Percentiles rank a stretch among this genome's conserved stretches.
Evolutionary conservation across 2,888 invertebrate genomes (phyloP).

Genomic region (Nasonia oneida): DNA sequence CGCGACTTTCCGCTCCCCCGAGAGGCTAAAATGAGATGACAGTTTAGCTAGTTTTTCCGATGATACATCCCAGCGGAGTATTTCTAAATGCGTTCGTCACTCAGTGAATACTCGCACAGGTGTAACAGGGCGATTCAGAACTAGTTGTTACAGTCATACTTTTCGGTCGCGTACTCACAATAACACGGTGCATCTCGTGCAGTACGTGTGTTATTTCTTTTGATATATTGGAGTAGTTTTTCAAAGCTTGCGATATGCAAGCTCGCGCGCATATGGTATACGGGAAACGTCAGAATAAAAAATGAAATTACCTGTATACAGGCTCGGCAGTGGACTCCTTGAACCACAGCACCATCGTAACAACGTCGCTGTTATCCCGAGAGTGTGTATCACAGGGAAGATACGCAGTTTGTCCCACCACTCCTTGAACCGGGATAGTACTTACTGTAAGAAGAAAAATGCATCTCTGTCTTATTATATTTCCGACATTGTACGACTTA

Average conservation of each 20-base stretch:
- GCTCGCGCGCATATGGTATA: background rate
- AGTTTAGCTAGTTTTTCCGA: conserved; percentile 44
- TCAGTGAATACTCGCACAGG: background rate
- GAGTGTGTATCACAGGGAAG: conserved; percentile 95
- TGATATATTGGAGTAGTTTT: background rate
- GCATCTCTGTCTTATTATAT: conserved; percentile 23
- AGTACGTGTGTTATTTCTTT: background rate
- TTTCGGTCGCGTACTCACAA: too few species aligned
- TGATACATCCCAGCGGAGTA: conserved; percentile 27
- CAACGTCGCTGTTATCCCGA: conserved; percentile 89
- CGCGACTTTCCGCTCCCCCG: conserved; percentile 27
- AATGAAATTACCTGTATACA: conserved; percentile 85
- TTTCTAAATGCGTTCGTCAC: conserved; percentile 1
- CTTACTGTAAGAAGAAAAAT: conserved; percentile 84
- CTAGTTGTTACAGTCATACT: background rate
- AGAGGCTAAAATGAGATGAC: conserved; percentile 48
- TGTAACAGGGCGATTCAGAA: background rate
- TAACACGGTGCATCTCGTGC: too few species aligned
- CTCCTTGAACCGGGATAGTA: conserved; percentile 91
- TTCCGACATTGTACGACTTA: background rate
- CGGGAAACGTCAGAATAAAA: conserved; percentile 21
- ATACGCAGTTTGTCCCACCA: conserved; percentile 90
- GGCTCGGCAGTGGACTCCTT: conserved; percentile 90
- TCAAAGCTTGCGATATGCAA: background rate
- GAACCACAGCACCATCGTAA: conserved; percentile 95